Base-by-base conservation (phyloP, 2,113 vertebrate genomes). In the Brachyhypopomus gauderio region DNA sequence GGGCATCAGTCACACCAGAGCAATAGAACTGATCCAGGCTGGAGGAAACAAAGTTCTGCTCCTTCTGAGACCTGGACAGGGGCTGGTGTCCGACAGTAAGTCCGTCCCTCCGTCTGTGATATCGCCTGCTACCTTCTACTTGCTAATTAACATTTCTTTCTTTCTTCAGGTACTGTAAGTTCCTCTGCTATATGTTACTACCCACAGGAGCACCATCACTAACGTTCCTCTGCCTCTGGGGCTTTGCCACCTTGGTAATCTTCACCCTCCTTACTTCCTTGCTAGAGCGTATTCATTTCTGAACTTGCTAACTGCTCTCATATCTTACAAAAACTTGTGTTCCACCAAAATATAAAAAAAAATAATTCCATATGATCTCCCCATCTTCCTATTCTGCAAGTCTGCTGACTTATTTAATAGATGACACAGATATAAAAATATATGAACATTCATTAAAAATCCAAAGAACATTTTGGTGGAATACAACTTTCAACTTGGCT, bases 21-120 rank as follows among this genome's bases (percentile, higher is more conserved):
- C 98, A 1, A 99, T 99, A 2, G 98, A 99, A 88, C 94, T 99
- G 86, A 99, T 99, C 86, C 98, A 99, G 88, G 96, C 97, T 1
- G 97, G 98, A 34, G 97, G 98, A 83, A 96, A 91, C 23, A 97
- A 94, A 92, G 98, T 97, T n/a, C 88, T 96, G 20, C 95, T 99
- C 72, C 95, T 99, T 75, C 88, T 99, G 58, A 91, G 96, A 85
- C 95, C 96, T 0, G 97, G 97, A 60, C 96, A 95, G 81, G 97
- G 97, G 82, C 67, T 97, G 83, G 96, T 98, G 48, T 95, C 98
- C 6, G 97, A 99, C 82, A 94, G 98, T 99, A 93, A 75, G 96
- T 93, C 41, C 41, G 23, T 70, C 38, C 23, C 9, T 45, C 8
- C 56, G 8, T 78, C 41, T 17, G 2, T n/a, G 14, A 23, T 36